Conservation (phyloP, 1,140 invertebrate genomes). For the Druon quercuslanigerum region DNA sequence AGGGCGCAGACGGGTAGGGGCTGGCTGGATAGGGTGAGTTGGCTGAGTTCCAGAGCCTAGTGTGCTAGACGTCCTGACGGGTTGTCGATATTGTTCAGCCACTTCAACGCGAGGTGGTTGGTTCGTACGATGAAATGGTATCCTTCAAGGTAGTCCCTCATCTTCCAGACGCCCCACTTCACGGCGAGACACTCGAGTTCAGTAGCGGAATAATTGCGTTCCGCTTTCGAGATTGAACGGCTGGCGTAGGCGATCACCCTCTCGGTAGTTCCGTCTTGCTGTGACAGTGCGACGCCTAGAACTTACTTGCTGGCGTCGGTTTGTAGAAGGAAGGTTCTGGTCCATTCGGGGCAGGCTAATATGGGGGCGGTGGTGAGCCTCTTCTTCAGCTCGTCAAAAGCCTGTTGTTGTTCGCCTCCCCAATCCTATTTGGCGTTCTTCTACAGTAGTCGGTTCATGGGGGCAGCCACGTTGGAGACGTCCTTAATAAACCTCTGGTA, state of each 20-base stretch:
- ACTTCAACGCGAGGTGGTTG: no score
- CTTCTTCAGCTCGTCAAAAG: neutral
- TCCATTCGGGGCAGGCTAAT: neutral
- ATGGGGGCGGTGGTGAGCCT: neutral
- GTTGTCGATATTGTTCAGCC: no score
- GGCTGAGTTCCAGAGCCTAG: no score
- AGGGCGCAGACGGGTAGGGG: no score
- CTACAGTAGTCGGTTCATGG: neutral
- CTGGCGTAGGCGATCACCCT: no score
- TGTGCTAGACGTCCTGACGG: neutral
- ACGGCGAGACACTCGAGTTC: no score
- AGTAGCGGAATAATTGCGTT: no score
- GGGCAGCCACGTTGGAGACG: neutral
- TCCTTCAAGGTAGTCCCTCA: no score
- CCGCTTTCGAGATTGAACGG: no score
- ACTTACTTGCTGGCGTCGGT: no score
- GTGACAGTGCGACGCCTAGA: neutral
- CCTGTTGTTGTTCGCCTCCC: neutral
- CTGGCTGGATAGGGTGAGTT: neutral
- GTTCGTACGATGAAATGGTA: no score
- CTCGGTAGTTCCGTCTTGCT: neutral
- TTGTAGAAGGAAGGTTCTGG: neutral
- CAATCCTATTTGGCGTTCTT: neutral
- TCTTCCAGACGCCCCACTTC: no score
- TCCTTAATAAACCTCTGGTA: slow-evolving; percentile 5